A percentile compares a stretch with the other conserved stretches of the same genome.
Evolutionary conservation across 2,888 invertebrate genomes (phyloP).

Genomic region (Agrochola circellaris): DNA sequence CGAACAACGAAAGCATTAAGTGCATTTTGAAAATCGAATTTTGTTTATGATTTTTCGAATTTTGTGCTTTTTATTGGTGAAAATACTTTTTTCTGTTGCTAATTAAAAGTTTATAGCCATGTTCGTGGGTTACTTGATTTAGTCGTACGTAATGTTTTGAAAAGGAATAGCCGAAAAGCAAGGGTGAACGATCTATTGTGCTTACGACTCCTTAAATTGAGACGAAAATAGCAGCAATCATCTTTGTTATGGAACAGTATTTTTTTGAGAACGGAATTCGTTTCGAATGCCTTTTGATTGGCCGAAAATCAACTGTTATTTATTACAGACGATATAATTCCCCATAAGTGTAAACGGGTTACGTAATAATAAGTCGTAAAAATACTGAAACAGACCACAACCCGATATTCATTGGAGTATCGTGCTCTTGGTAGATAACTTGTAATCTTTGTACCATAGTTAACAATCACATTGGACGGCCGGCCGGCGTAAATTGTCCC

Average conservation of each 20-base stretch:
- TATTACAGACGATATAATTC: conserved; percentile 49
- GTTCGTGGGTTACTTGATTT: conserved; percentile 25
- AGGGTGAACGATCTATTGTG: conserved; percentile 37
- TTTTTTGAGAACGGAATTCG: conserved; percentile 35
- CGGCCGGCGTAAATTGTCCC: conserved; percentile 87
- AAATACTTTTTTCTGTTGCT: conserved; percentile 25
- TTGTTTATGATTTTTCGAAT: conserved; percentile 20
- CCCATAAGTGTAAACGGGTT: conserved; percentile 63
- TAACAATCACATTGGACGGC: conserved; percentile 86
- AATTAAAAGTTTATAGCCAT: conserved; percentile 37
- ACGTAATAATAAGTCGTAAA: conserved; percentile 65
- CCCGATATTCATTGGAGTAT: conserved; percentile 70
- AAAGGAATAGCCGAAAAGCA: conserved; percentile 4
- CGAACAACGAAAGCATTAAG: conserved; percentile 38
- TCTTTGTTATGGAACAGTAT: conserved; percentile 16
- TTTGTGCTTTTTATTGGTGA: conserved; percentile 2
- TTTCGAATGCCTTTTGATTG: conserved; percentile 49
- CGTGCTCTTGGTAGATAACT: conserved; percentile 83
- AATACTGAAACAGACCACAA: conserved; percentile 55
- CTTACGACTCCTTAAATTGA: conserved; percentile 37
- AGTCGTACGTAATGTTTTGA: conserved; percentile 16
- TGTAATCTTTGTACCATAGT: conserved; percentile 86
- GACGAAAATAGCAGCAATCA: conserved; percentile 45
- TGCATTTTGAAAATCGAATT: conserved; percentile 27
- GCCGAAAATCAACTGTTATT: conserved; percentile 53